These are phyloP conservation scores for Enoplosus armatus DNA, from an alignment of 2,797 vertebrate genomes.

Conservation along the genomic window DNA sequence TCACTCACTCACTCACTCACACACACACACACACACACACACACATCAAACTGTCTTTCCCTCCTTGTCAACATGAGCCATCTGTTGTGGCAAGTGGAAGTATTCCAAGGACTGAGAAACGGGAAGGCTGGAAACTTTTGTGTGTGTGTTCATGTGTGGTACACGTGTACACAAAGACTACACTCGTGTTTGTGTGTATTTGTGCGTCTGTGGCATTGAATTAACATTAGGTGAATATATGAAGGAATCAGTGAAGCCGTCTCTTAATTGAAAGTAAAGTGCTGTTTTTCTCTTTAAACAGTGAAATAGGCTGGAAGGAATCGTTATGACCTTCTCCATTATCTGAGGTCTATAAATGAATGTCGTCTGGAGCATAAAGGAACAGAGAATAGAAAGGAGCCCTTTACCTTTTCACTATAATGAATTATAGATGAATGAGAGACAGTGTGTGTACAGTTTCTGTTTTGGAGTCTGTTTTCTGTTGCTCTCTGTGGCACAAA, in stretches of 20 bases:
- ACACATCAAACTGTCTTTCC: constrained; percentile 24
- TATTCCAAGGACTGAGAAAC: constrained; percentile 24
- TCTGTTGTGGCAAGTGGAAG: constrained; percentile 59
- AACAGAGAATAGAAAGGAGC: neutral
- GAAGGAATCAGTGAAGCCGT: neutral
- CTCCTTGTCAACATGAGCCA: constrained; percentile 63
- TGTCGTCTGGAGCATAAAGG: constrained; percentile 7
- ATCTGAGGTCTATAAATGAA: constrained; percentile 14
- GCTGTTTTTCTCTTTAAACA: neutral
- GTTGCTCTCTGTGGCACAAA: neutral
- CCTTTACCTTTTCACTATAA: constrained; percentile 30
- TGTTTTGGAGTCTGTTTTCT: constrained; percentile 1
- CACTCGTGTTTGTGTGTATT: neutral
- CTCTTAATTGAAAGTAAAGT: neutral
- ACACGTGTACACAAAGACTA: neutral
- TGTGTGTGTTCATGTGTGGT: neutral
- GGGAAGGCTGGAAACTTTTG: constrained; percentile 19
- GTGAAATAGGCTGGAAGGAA: neutral
- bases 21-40: constrained; percentile 12
- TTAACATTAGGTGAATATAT: constrained; percentile 3
- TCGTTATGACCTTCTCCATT: constrained; percentile 13
- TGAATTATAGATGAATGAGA: constrained; percentile 32
- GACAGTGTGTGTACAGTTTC: neutral
- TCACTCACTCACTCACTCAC: constrained; percentile 29
- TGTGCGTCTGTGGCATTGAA: constrained; percentile 3